phyloP scores from a whole-genome alignment of 2,888 invertebrate species.

The Gryllus longicercus region DNA sequence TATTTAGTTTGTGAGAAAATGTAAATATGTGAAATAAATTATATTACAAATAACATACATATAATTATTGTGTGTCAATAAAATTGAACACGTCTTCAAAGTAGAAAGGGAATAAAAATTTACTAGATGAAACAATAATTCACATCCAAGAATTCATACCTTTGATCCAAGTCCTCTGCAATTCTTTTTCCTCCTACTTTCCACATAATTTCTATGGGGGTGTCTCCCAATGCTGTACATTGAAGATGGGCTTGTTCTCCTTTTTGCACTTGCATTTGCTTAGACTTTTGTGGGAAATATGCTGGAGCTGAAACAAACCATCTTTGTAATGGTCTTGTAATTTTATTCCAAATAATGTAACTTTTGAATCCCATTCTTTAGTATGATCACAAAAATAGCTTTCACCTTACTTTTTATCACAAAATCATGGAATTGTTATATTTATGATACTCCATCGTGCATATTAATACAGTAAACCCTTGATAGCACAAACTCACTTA shows the following conservation, averaged over 20 bases:
- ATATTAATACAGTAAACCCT: too few species aligned
- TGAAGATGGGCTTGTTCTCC: slow-evolving; percentile 80
- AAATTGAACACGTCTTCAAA: too few species aligned
- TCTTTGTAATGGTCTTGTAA: background rate
- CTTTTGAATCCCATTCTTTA: too few species aligned
- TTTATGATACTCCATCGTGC: too few species aligned
- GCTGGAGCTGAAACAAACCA: slow-evolving; percentile 64
- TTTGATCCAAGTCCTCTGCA: slow-evolving; percentile 67
- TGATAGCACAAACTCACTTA: too few species aligned
- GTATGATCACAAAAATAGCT: too few species aligned
- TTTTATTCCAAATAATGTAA: too few species aligned
- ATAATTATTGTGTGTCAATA: too few species aligned
- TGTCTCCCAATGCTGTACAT: slow-evolving; percentile 84
- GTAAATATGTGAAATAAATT: too few species aligned
- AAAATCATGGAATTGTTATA: background rate
- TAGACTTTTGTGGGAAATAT: slow-evolving; percentile 76
- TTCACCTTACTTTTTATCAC: background rate
- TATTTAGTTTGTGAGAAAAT: background rate
- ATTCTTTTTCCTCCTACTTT: slow-evolving; percentile 71
- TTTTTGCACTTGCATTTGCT: slow-evolving; percentile 76
- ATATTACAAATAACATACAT: too few species aligned
- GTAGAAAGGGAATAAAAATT: too few species aligned
- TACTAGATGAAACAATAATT: too few species aligned
- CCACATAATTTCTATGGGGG: slow-evolving; percentile 82
- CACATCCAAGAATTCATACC: slow-evolving; percentile 47